Conservation (phyloP, 2,797 vertebrate genomes). For the Benthosema pterotum region DNA sequence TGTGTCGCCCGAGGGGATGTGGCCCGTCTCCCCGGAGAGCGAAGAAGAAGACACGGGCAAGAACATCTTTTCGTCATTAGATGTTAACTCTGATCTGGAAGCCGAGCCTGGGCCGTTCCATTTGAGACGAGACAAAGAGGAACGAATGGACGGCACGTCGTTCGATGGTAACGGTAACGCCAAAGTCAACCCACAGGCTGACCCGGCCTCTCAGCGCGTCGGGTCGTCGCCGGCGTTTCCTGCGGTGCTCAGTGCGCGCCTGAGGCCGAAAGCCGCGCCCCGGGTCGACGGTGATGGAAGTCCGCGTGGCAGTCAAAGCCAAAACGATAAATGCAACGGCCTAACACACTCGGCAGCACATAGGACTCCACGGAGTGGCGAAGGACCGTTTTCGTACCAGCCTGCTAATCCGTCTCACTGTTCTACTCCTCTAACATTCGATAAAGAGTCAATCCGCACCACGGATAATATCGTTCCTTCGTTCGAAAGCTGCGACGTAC, state of each 20-base stretch:
- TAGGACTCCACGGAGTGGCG: constrained; percentile 55
- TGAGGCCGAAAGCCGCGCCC: constrained; percentile 63
- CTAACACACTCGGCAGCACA: constrained; percentile 59
- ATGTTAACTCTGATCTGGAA: constrained; percentile 23
- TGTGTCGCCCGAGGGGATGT: constrained; percentile 45
- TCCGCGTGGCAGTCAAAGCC: constrained; percentile 45
- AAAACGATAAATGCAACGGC: constrained; percentile 60
- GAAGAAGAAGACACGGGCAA: constrained; percentile 50
- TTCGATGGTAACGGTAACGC: constrained; percentile 67
- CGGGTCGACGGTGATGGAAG: constrained; percentile 51
- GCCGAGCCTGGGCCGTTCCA: constrained; percentile 15
- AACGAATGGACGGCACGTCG: constrained; percentile 33
- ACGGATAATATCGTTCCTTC: constrained; percentile 6
- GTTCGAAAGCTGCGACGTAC: background rate
- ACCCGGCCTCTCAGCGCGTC: background rate
- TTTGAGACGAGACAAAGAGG: background rate
- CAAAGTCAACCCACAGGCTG: constrained; percentile 11
- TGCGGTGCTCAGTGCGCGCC: constrained; percentile 67
- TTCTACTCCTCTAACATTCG: constrained; percentile 32
- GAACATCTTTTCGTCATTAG: constrained; percentile 1
- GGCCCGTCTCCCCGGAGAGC: constrained; percentile 49
- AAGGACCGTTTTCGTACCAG: constrained; percentile 62
- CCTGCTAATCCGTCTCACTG: constrained; percentile 51
- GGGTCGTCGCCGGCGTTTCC: constrained; percentile 42
- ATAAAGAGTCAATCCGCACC: constrained; percentile 25